Evolutionary conservation across 2,888 invertebrate genomes (phyloP), one percentile per base, ranked within the genome.

Genomic region (Temnothorax unifasciatus): DNA sequence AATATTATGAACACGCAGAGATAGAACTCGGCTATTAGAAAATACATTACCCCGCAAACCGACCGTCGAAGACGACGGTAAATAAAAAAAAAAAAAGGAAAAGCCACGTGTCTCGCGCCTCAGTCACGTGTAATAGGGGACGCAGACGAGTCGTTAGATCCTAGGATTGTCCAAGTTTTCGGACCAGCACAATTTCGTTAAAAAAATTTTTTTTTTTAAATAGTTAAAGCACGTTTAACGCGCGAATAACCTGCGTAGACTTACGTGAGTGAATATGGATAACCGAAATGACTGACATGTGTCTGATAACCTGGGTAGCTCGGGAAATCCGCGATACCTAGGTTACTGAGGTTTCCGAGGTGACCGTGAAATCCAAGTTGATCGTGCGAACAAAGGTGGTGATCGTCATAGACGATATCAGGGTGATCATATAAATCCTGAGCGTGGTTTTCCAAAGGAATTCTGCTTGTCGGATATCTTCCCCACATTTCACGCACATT

Each of bases 191-290:
- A 6, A 73, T 57, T 41, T 34, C 25, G 41, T 57, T 3, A 2
- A 18, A 50, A 6, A 68, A 47, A 0, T 2, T 3, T 6, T 9
- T 0, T 34, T 34, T 29, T 29, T 25, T 25, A 25, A 29, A 41
- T 18, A n/a, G 8, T 29, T 71, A 38, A 54, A 34, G 34, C 34
- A 6, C 34, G 34, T 34, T 34, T 34, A 6, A 79, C 71, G 74
- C 38, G 75, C 38, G 73, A 88, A 89, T 82, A 83, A 85, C 59
- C 81, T 64, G 25, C 29, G 34, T 38, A 41, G 76, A 91, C 90
- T 90, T 91, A 90, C 90, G 29, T 75, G n/a, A 71, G n/a, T 15
- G 25, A 2, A 68, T 25, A 29, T 13, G 44, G 38, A n/a, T 68
- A 50, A 47, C 11, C 5, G 41, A 13, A n/a, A 38, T 18, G 41